phyloP scores from a whole-genome alignment of 2,113 vertebrate species.

The Artemisiospiza belli region DNA sequence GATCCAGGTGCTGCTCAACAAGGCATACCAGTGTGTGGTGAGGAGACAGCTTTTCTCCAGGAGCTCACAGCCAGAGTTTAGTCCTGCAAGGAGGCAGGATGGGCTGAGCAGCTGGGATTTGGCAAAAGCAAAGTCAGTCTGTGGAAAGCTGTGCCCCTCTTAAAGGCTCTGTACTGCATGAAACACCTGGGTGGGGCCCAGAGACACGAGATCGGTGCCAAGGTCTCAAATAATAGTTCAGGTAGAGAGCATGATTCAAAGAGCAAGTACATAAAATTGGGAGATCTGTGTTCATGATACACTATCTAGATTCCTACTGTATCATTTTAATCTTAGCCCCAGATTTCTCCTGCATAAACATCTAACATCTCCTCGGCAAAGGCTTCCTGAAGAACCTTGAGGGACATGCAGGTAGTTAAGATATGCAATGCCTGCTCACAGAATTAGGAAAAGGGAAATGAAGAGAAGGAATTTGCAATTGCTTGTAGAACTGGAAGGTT shows the following conservation, averaged over 20 bases:
- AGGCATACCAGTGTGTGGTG: fast-evolving
- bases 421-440: background rate
- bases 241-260: background rate
- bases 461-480: background rate
- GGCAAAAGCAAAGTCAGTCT: background rate
- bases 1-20: background rate
- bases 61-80: background rate
- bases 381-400: background rate
- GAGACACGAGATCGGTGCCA: background rate
- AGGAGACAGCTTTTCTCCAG: background rate
- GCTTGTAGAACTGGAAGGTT: background rate
- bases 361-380: background rate
- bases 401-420: background rate
- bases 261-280: background rate
- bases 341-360: background rate
- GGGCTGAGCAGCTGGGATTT: background rate
- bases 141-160: background rate
- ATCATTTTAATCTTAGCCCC: background rate
- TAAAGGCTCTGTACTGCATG: background rate
- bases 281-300: background rate
- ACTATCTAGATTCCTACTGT: background rate
- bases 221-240: background rate
- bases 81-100: background rate
- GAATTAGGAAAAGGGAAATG: background rate
- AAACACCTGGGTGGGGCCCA: background rate